Evolutionary conservation across 2,113 vertebrate genomes (phyloP).

Genomic region (Lasiurus cinereus): DNA sequence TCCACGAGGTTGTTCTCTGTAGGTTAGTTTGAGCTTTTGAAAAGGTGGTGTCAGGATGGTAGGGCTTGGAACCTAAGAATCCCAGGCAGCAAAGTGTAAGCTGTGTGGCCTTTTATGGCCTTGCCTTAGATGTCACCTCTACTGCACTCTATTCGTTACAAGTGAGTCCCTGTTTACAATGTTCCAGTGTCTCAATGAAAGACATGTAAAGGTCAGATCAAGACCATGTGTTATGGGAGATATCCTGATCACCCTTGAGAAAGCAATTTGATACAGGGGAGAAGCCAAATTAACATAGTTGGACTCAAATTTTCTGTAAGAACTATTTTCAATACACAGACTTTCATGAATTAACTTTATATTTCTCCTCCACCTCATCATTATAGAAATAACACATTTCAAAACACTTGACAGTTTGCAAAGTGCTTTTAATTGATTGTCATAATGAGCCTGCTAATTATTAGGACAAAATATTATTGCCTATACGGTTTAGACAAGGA

Average conservation of each 20-base stretch:
- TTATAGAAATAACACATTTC: constrained; percentile 46
- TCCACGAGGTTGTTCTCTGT: background rate
- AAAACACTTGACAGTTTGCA: constrained; percentile 65
- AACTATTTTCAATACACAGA: background rate
- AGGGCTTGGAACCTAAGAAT: background rate
- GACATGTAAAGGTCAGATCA: fast-evolving
- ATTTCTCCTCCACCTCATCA: constrained; percentile 41
- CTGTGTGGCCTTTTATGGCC: background rate
- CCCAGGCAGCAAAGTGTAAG: background rate
- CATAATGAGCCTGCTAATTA: constrained; percentile 62
- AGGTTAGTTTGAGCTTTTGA: background rate
- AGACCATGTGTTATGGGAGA: background rate
- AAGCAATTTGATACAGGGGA: background rate
- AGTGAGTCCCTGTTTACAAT: background rate
- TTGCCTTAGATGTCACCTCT: background rate
- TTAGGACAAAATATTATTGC: constrained; percentile 42
- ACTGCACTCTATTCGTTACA: background rate
- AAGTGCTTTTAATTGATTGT: constrained; percentile 53
- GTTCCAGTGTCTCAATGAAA: background rate
- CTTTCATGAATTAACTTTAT: background rate
- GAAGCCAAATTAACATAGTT: background rate
- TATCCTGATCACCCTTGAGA: background rate
- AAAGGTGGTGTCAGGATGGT: too few relatives aligned
- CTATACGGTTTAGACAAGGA: constrained; percentile 46
- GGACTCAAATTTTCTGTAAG: background rate